Evolutionary conservation across 2,888 invertebrate genomes (phyloP), one percentile per base, ranked within the genome.

Genomic region (Leptothorax acervorum): DNA sequence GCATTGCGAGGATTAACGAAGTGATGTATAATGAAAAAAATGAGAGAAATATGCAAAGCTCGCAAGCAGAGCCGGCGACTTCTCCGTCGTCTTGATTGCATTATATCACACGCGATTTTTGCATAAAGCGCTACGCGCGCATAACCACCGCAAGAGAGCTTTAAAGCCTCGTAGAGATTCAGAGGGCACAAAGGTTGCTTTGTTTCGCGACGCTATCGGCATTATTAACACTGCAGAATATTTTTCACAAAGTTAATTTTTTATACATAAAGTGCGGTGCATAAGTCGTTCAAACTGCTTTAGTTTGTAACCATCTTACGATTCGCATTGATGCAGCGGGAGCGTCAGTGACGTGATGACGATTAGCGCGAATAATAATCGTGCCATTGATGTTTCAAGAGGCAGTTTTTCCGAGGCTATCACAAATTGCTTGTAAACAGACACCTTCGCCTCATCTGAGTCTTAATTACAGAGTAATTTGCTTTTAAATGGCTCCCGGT

Each of bases 21-120:
- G 60, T 66, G 74, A 86, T 88, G 88, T 88, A 86, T 87, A 85
- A 82, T 84, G 84, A 88, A 90, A 51, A 60, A 70, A 70, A 48
- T 23, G 76, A 53, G 62, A 71, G 73, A 82, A 86, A 89, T 89
- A 90, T 85, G 90, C 85, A 62, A 60, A 86, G 70, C 66, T 15
- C 48, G 70, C 66, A 45, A 73, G 35, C 86, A 83, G 65, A 68
- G 35, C 65, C 82, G 60, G 68, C 82, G 79, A 87, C 86, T 85
- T 70, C 85, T 76, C 82, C 78, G 71, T 86, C 84, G 63, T 78
- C 81, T 60, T 71, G 39, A 68, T 53, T 73, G 70, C 66, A 55
- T 85, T 85, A 78, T 57, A 48, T 42, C 70, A 62, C 53, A 55
- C 23, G 53, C 53, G 65, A 83, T 82, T 86, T 81, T 88, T 86